Evolutionary conservation across 2,888 invertebrate genomes (phyloP).

Genomic region (Thymelicus acteon): DNA sequence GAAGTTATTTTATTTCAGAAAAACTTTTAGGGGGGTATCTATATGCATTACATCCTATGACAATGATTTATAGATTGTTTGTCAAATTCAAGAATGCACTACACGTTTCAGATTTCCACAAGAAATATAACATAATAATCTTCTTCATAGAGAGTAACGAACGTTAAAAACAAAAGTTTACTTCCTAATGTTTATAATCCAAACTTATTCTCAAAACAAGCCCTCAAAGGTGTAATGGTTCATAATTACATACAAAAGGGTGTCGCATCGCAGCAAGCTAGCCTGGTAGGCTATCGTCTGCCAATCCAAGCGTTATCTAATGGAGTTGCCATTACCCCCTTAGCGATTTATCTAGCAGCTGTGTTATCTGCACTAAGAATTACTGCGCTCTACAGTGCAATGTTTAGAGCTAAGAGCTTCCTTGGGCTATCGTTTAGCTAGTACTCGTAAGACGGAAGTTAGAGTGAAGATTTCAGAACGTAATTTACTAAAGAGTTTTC

Average conservation of each 20-base stretch:
- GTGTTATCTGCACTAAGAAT: constrained; percentile 29
- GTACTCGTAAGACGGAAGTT: constrained; percentile 24
- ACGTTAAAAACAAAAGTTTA: no score
- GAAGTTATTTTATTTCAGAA: no score
- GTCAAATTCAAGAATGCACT: no score
- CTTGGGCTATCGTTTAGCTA: constrained; percentile 30
- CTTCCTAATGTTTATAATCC: no score
- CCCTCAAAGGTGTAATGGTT: background rate
- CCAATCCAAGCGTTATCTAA: constrained; percentile 36
- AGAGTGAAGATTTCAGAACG: constrained; percentile 14
- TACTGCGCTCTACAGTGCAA: constrained; percentile 34
- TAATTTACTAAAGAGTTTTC: background rate
- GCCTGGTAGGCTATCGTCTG: constrained; percentile 17
- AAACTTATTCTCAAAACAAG: no score
- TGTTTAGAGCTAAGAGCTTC: constrained; percentile 38
- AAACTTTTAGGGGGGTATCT: no score
- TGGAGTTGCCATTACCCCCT: constrained; percentile 36
- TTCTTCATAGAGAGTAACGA: no score
- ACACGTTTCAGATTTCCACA: no score
- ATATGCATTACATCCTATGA: no score
- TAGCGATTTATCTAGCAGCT: constrained; percentile 34
- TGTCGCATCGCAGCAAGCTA: background rate
- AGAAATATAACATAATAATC: no score
- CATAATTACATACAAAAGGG: background rate
- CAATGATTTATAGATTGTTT: no score